Base-by-base conservation (phyloP, 2,113 vertebrate species). In the Brachyhypopomus gauderio region DNA sequence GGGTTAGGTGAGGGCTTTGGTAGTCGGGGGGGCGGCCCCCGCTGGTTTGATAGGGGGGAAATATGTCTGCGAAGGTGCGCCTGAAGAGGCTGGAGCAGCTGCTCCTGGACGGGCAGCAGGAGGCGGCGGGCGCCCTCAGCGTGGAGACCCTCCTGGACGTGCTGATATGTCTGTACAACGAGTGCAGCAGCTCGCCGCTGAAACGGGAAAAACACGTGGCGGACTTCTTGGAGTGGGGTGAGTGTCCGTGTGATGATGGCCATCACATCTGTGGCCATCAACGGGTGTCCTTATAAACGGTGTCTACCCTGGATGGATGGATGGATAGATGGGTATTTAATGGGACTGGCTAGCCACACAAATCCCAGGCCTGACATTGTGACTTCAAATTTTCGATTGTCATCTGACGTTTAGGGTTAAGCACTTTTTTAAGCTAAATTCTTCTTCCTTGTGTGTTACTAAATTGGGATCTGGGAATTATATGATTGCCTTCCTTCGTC, bases 171-270 rank as follows among this genome's bases (percentile, higher is more conserved):
- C 89, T 98, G 72, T 94, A 91, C 90, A 92, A 94, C 34, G 97
- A 98, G 89, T 95, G 93, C 91, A 93, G 92, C 90, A 93, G 91
- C 79, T 93, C 93, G 69, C 93, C 96, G 0, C 91, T 98, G 77
- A 94, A 94, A 87, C 93, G 97, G 80, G 97, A 98, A 92, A 96
- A 97, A 88, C 96, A 97, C 77, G 93, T 98, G 90, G 91, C 91
- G 12, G 96, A 98, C 88, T 98, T 98, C 91, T 95, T 98, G 92
- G 93, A 97, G 79, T 98, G 96, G 96, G 97, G 97, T 98, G 89
- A 96, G 96, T 88, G 1, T 22, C 17, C 27, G n/a, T 75, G 67
- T 34, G 3, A 20, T 79, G 56, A 34, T 23, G 38, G 60, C 58
- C 19, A 4, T 14, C 70, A 58, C 14, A 27, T 60, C 52, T 8